Evolutionary conservation across 2,113 vertebrate species (phyloP), one percentile per base, ranked within the genome.

Genomic region (Chaenocephalus aceratus): DNA sequence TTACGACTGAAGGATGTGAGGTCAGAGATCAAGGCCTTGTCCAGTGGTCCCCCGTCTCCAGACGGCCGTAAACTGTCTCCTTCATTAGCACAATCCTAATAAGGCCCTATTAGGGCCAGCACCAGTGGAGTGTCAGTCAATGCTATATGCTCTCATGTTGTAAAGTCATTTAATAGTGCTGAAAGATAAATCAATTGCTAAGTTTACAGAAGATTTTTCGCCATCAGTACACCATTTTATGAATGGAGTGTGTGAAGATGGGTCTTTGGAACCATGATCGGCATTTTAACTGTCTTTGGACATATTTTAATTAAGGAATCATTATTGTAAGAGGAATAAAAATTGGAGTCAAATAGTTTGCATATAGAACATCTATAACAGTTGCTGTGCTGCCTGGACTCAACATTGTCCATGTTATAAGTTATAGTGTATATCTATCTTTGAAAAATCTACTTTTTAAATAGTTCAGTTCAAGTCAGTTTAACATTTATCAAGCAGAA

Each of bases 21-120:
- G 80, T 91, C 81, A 90, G 67, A 26, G 90, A 72, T 90, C 76
- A 88, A 87, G 76, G 72, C 80, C 82, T 89, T 10, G 71, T 85
- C 86, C 65, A 79, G 73, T 64, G 75, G 64, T 34, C 46, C 49
- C 26, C 26, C 26, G 26, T 70, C 69, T 77, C 36, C 56, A 75
- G 80, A 89, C 75, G 11, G 72, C 52, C 2, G 26, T 79, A 83
- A 89, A 90, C 69, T 18, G 45, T 53, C 36, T 62, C 80, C 66
- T 66, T 79, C 79, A 62, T 80, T 79, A 72, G 58, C 67, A 75
- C 26, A 70, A 68, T 71, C 59, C 26, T 51, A 58, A 26, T 23
- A 18, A 63, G 14, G 72, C 75, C 80, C n/a, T 18, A 36, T 68
- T 62, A 61, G 11, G 64, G 58, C 68, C 64, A 69, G 78, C 77